Evolutionary conservation across 2,797 vertebrate genomes (phyloP).

Genomic region (Semaprochilodus insignis): DNA sequence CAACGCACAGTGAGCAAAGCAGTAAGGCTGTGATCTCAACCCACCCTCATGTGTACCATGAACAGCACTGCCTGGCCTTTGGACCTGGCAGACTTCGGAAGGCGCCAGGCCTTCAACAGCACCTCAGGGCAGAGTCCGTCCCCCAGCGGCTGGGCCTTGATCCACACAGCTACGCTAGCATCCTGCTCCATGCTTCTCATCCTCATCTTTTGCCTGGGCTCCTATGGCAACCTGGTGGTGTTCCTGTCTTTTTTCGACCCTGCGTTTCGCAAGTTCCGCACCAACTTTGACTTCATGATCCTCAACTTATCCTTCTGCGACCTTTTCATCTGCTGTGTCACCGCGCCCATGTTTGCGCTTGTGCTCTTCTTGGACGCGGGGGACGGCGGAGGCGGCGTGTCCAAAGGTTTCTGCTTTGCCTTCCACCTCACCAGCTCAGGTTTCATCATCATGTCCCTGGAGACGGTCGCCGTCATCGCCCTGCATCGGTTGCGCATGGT

Average conservation of each 20-base stretch:
- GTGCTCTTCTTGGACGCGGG: slow-evolving; percentile 88
- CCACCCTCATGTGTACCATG: slow-evolving; percentile 77
- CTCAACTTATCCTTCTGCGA: slow-evolving; percentile 97
- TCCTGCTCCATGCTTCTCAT: slow-evolving; percentile 89
- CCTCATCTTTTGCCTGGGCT: slow-evolving; percentile 92
- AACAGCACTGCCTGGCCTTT: slow-evolving; percentile 82
- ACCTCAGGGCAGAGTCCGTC: slow-evolving; percentile 63
- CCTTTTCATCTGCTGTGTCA: slow-evolving; percentile 93
- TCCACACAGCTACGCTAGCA: slow-evolving; percentile 88
- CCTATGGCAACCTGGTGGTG: slow-evolving; percentile 95
- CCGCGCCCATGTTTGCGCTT: slow-evolving; percentile 92
- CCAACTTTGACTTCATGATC: slow-evolving; percentile 98
- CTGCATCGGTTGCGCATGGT: slow-evolving; percentile 94
- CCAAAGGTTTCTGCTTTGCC: slow-evolving; percentile 91
- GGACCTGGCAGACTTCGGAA: slow-evolving; percentile 75
- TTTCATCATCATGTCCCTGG: slow-evolving; percentile 97
- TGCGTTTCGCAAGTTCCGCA: slow-evolving; percentile 94
- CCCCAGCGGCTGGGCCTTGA: slow-evolving; percentile 77
- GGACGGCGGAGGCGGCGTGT: slow-evolving; percentile 74
- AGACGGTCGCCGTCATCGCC: slow-evolving; percentile 94
- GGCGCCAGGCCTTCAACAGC: slow-evolving; percentile 72
- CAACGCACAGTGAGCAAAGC: slow-evolving; percentile 2
- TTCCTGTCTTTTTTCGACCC: slow-evolving; percentile 97
- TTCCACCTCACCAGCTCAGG: slow-evolving; percentile 94
- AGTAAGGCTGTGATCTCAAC: slow-evolving; percentile 60